These are phyloP conservation scores for Smithornis capensis DNA, from an alignment of 2,113 vertebrate species.

Conservation along the genomic window DNA sequence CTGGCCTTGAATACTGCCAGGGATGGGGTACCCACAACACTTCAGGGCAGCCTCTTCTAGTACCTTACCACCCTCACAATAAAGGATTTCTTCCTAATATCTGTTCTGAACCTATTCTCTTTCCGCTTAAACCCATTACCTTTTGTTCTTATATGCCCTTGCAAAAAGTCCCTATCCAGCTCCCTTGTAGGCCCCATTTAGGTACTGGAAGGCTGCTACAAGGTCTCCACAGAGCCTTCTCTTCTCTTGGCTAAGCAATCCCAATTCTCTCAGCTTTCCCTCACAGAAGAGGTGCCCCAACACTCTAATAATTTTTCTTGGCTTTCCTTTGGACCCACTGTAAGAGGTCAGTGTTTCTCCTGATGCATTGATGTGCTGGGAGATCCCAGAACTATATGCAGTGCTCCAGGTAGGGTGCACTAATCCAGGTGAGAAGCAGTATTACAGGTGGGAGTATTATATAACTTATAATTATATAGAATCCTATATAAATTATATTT, in stretches of 20 bases:
- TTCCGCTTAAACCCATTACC: neutral
- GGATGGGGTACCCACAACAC: neutral
- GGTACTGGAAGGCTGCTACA: neutral
- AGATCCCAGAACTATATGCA: neutral
- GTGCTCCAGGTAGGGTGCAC: neutral
- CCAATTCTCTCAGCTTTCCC: rapidly evolving
- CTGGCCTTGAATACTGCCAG: neutral
- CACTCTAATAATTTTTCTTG: neutral
- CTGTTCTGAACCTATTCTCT: neutral
- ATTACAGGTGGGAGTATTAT: neutral
- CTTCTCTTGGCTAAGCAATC: neutral
- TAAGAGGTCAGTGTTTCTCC: neutral
- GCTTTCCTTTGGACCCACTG: neutral
- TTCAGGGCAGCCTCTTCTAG: no score
- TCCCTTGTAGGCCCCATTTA: neutral
- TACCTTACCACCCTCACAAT: neutral
- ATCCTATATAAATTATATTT: neutral
- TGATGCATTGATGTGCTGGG: no score
- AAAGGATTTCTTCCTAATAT: neutral
- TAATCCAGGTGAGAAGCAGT: neutral
- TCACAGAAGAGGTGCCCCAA: neutral
- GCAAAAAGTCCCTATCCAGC: neutral
- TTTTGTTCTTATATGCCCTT: neutral
- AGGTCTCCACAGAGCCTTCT: neutral
- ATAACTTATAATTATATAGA: neutral